Conservation (phyloP, 2,888 invertebrate species). For the Calephelis perditalis region DNA sequence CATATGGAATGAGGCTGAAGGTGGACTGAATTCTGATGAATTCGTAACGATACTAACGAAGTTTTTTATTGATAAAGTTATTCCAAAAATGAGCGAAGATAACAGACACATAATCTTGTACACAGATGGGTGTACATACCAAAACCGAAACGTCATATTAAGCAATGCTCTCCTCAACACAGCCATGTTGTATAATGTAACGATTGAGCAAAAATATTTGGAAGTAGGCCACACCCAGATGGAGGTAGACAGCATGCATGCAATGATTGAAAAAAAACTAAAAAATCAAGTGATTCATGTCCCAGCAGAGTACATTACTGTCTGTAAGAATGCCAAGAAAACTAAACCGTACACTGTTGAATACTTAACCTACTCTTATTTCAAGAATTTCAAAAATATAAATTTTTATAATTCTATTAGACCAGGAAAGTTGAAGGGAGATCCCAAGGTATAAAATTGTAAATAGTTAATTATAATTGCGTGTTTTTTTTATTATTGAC, state of each 20-base stretch:
- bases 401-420: constrained; percentile 21
- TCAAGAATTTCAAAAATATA: constrained; percentile 19
- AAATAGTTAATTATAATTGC: constrained; percentile 14
- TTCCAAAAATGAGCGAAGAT: constrained; percentile 19
- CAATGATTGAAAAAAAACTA: constrained; percentile 25
- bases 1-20: too few relatives aligned
- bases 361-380: constrained; percentile 16
- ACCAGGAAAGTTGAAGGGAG: constrained; percentile 21
- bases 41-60: constrained; percentile 28
- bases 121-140: constrained; percentile 28
- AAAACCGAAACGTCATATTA: constrained; percentile 28
- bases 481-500: not conserved
- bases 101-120: constrained; percentile 24
- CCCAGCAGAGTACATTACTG: constrained; percentile 24
- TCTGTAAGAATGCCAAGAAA: constrained; percentile 22
- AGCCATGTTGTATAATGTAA: constrained; percentile 27
- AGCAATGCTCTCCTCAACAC: constrained; percentile 29
- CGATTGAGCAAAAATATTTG: constrained; percentile 17
- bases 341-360: constrained; percentile 14
- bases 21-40: constrained; percentile 19
- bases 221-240: constrained; percentile 32
- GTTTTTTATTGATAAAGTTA: constrained; percentile 17
- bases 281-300: constrained; percentile 25
- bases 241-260: constrained; percentile 30
- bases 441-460: constrained; percentile 20